Conservation (phyloP, 2,888 invertebrate species). For the Teinopalpus imperialis region DNA sequence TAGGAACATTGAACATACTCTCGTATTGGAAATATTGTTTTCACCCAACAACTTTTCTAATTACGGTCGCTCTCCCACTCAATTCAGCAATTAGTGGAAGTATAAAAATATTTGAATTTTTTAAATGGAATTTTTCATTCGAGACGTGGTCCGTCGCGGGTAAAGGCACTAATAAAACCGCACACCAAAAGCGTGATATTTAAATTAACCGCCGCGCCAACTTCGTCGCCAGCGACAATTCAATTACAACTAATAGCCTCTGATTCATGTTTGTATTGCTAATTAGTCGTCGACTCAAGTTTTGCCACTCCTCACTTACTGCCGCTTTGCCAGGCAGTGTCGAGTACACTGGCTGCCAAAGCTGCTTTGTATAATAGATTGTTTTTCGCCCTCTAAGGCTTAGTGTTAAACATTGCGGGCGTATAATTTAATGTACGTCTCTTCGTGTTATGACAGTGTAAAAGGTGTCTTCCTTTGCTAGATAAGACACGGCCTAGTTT, state of each 20-base stretch:
- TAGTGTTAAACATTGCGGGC: constrained; percentile 49
- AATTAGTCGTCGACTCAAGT: constrained; percentile 79
- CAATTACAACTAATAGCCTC: constrained; percentile 81
- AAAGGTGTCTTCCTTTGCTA: constrained; percentile 3
- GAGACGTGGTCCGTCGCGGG: constrained; percentile 29
- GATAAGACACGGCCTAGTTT: constrained; percentile 8
- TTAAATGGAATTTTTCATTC: constrained; percentile 32
- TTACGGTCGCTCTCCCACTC: constrained; percentile 29
- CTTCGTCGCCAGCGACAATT: constrained; percentile 75
- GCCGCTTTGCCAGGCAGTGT: constrained; percentile 49
- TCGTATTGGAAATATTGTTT: constrained; percentile 33
- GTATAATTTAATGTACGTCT: constrained; percentile 57
- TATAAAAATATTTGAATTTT: constrained; percentile 32
- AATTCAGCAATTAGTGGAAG: constrained; percentile 27
- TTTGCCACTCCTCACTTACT: constrained; percentile 77
- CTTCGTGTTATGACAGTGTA: constrained; percentile 30
- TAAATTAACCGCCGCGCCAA: constrained; percentile 73
- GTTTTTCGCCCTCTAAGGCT: constrained; percentile 57
- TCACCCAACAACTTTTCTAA: constrained; percentile 30
- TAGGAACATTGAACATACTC: constrained; percentile 49
- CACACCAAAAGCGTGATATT: constrained; percentile 69
- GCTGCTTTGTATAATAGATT: constrained; percentile 69
- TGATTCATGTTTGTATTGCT: constrained; percentile 82
- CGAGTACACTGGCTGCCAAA: no score
- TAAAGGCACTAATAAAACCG: constrained; percentile 53